A percentile compares a stretch with the other conserved stretches of the same genome.
Conservation (phyloP, 2,888 invertebrate species). For the Hylaea fasciaria region DNA sequence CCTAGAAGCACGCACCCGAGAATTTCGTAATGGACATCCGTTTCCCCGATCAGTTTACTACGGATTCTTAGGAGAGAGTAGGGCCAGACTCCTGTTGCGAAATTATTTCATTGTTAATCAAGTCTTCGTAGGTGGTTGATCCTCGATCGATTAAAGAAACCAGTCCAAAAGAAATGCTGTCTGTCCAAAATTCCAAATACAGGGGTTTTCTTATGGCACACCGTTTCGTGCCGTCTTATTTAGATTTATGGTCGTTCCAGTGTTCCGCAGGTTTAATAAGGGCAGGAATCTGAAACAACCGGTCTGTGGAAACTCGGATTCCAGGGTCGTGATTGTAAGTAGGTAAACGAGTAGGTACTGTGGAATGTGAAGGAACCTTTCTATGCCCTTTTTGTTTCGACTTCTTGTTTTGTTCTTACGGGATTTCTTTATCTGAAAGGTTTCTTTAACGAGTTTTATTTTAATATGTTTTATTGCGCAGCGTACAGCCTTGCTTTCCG, state of each 20-base stretch:
- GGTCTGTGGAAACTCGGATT: background rate
- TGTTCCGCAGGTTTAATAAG: slow-evolving; percentile 8
- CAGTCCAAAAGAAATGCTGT: slow-evolving; percentile 25
- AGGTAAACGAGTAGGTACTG: background rate
- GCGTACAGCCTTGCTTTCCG: too few species aligned
- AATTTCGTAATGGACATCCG: slow-evolving; percentile 18
- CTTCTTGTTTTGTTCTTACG: too few species aligned
- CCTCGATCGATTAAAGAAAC: slow-evolving; percentile 8
- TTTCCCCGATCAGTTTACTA: background rate
- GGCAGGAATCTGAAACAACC: slow-evolving; percentile 13
- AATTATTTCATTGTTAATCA: background rate
- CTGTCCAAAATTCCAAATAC: slow-evolving; percentile 15
- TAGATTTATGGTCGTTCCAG: background rate
- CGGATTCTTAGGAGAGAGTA: too few species aligned
- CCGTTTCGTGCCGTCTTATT: slow-evolving; percentile 4
- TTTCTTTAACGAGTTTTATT: too few species aligned
- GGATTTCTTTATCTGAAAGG: too few species aligned
- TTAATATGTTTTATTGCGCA: too few species aligned
- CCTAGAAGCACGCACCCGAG: slow-evolving; percentile 20
- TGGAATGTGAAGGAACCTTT: background rate
- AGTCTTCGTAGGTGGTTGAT: slow-evolving; percentile 11
- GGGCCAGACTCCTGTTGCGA: too few species aligned
- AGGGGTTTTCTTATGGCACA: background rate
- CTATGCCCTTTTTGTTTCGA: background rate
- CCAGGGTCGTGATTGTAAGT: background rate